Evolutionary conservation across 2,797 vertebrate species (phyloP), one percentile per base, ranked within the genome.

Genomic region (Cheirogaleus major): DNA sequence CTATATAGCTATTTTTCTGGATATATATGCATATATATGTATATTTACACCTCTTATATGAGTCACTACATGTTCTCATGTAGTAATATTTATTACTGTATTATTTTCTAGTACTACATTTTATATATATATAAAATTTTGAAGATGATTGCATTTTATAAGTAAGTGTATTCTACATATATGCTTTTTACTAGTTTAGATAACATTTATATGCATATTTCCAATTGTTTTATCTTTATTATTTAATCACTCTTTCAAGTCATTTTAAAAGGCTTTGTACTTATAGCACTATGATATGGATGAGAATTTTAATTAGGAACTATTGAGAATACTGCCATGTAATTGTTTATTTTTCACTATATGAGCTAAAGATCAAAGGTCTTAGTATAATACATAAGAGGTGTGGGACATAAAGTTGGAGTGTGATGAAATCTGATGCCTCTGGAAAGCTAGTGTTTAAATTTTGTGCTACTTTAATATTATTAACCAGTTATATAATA

Each of bases 341-440:
- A 91, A 95, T 98, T 97, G 85, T 97, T 98, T 98, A 97, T 98
- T 98, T 98, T 97, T 97, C 98, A 97, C 96, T 97, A 25, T 94
- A 84, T 93, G 97, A 96, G 83, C 96, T 89, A 90, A 78, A 97
- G 73, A 89, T 96, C 95, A 97, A 78, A 90, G 92, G 95, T 96
- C 93, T 96, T 95, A 76, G 88, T 96, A 84, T 91, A 93, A 95
- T 95, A 93, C 32, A 27, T 95, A 70, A 97, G 91, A 98, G 81
- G 88, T 93, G 27, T 0, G 7, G 95, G 97, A 92, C 83, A 35
- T 97, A 92, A 98, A 96, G 75, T 90, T 90, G 96, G 95, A 98
- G 79, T 87, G 86, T 97, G 96, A 96, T 98, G 59, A 0, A 97
- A 97, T 96, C 32, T 93, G 96, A 96, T 97, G 84, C 91, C 93